Base-by-base conservation (phyloP, 2,113 vertebrate genomes). In the Gobiocypris rarus region DNA sequence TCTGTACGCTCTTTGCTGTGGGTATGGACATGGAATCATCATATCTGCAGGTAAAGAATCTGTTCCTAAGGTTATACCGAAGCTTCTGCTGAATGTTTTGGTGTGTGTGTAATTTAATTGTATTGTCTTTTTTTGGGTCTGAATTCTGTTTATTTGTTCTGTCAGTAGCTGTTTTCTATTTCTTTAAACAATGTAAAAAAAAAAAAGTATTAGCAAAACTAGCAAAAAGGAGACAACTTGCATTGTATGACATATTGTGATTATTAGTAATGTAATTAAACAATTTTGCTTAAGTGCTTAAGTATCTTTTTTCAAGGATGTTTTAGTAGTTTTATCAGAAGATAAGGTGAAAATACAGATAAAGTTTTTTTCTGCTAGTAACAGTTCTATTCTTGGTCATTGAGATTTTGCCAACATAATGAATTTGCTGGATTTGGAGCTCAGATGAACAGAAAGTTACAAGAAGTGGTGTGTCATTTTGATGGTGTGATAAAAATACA, bases 41-140 rank as follows among this genome's bases (percentile, higher is more conserved):
- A 9, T 45, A 13, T 76, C 84, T 71, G 84, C 74, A 84, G 50
- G 67, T 74, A 73, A 79, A 45, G 0, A 69, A 63, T 45, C 8
- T 26, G 7, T 61, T 79, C 15, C n/a, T 77, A 26, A 13, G 76
- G 11, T 41, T 58, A 14, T 26, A 43, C 9, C 41, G 22, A 15
- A 41, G 34, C 11, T 41, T 11, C 2, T 76, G 31, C 9, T 34
- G 0, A 10, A 41, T 78, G n/a, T 43, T 26, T 41, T 15, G 7
- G 7, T 76, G 4, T 58, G 6, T 78, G 6, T 4, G 41, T 7
- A 1, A 54, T 54, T 54, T 8, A 19, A 54, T 54, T 54, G 6
- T 6, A 41, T 5, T 34, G 54, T 34, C 31, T 41, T 59, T 34
- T 50, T 56, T 22, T 17, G n/a, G 50, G 50, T 22, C 50, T 75